phyloP scores from a whole-genome alignment of 2,113 vertebrate genomes.

The Sialia sialis region DNA sequence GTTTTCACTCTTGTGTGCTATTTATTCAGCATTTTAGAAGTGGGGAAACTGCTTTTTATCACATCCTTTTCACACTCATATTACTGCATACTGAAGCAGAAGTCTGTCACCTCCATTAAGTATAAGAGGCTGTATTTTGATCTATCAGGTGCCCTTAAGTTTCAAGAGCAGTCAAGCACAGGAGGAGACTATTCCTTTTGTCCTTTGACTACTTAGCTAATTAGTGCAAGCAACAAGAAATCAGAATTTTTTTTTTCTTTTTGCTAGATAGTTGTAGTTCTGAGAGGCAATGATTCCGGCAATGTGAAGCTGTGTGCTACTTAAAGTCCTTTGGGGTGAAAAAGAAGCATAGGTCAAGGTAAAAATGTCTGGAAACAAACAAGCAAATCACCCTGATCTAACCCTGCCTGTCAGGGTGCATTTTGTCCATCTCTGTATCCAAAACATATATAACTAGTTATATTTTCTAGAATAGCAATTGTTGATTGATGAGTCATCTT shows the following conservation, averaged over 20 bases:
- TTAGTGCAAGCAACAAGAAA: background rate
- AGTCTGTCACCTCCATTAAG: background rate
- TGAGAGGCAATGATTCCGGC: background rate
- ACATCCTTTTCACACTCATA: background rate
- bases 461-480: constrained; percentile 65
- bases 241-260: background rate
- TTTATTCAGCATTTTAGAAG: background rate
- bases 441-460: constrained; percentile 62
- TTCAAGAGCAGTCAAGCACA: background rate
- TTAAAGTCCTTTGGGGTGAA: background rate
- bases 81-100: background rate
- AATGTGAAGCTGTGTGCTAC: background rate
- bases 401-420: background rate
- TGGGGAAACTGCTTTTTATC: background rate
- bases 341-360: background rate
- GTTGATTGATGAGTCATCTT: constrained; percentile 82
- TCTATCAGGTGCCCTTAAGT: background rate
- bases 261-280: background rate
- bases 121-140: background rate
- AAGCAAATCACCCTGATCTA: constrained; percentile 9
- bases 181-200: background rate
- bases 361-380: background rate
- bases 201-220: background rate
- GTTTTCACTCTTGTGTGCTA: background rate
- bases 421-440: constrained; percentile 15